Evolutionary conservation across 2,888 invertebrate species (phyloP).

Genomic region (Matsumyia berberina): DNA sequence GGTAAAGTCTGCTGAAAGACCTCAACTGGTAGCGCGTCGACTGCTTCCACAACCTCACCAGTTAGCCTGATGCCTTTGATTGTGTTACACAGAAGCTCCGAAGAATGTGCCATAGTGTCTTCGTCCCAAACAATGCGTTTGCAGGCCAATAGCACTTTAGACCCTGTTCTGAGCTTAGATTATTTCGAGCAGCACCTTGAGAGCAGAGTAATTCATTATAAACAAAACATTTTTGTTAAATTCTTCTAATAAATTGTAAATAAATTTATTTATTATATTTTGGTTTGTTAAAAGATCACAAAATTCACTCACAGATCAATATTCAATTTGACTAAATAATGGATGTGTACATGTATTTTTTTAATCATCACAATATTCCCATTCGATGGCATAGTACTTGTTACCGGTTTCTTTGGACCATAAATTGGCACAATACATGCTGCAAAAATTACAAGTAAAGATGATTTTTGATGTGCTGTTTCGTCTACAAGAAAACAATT

Average conservation of each 20-base stretch:
- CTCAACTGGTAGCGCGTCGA: too few species aligned
- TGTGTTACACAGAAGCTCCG: too few species aligned
- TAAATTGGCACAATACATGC: conserved; percentile 80
- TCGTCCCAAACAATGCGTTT: too few species aligned
- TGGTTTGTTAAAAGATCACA: conserved; percentile 33
- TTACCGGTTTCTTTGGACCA: conserved; percentile 81
- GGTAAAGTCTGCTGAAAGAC: too few species aligned
- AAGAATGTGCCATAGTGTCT: too few species aligned
- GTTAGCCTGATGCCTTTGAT: too few species aligned
- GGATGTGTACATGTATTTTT: not conserved
- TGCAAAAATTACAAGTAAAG: conserved; percentile 83
- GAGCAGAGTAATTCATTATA: not conserved
- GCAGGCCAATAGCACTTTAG: too few species aligned
- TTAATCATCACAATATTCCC: conserved; percentile 80
- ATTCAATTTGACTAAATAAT: conserved; percentile 1
- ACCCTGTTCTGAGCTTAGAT: too few species aligned
- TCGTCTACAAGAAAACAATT: conserved; percentile 77
- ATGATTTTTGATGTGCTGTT: conserved; percentile 82
- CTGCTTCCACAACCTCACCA: too few species aligned
- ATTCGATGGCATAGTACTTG: conserved; percentile 82
- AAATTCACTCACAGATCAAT: conserved; percentile 35
- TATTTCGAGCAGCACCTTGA: too few species aligned
- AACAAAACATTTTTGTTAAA: conserved; percentile 12
- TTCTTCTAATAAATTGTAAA: conserved; percentile 4
- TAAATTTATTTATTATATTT: not conserved